phyloP scores from a whole-genome alignment of 2,797 vertebrate species.

The Bradypodion ventrale region DNA sequence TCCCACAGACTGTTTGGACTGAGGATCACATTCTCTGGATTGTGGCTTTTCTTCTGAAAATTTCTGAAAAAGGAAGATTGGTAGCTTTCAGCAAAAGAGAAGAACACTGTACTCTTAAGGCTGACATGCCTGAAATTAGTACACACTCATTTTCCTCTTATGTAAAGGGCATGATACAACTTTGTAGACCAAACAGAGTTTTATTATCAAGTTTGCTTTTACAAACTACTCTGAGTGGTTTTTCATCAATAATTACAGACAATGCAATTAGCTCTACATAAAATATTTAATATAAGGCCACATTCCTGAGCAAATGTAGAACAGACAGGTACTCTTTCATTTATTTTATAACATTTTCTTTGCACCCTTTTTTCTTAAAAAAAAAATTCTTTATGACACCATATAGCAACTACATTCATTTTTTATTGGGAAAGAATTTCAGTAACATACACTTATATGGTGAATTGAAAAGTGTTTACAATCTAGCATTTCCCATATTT shows the following conservation, averaged over 20 bases:
- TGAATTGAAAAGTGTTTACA: not conserved
- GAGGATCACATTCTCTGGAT: not conserved
- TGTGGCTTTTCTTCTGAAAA: not conserved
- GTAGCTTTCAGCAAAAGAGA: not conserved
- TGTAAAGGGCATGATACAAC: not conserved
- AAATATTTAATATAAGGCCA: conserved; percentile 1
- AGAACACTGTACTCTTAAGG: not conserved
- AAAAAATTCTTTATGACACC: not conserved
- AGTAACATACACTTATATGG: conserved; percentile 3
- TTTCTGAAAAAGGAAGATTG: not conserved
- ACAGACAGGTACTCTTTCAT: not conserved
- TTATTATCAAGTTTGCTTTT: not conserved
- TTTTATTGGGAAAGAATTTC: conserved; percentile 16
- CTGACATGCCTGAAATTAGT: not conserved
- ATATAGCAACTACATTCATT: not conserved
- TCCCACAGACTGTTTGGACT: not conserved
- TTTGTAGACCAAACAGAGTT: not conserved
- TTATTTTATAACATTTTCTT: conserved; percentile 1
- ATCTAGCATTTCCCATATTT: not conserved
- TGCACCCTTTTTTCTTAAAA: conserved; percentile 10
- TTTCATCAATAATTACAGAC: conserved; percentile 14
- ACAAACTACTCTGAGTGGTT: not conserved
- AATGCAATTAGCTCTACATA: conserved; percentile 13
- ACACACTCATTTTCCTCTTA: not conserved
- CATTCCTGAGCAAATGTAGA: not conserved